Base-by-base conservation (phyloP, 1,140 invertebrate species). In the Aphelenchoides fujianensis region DNA sequence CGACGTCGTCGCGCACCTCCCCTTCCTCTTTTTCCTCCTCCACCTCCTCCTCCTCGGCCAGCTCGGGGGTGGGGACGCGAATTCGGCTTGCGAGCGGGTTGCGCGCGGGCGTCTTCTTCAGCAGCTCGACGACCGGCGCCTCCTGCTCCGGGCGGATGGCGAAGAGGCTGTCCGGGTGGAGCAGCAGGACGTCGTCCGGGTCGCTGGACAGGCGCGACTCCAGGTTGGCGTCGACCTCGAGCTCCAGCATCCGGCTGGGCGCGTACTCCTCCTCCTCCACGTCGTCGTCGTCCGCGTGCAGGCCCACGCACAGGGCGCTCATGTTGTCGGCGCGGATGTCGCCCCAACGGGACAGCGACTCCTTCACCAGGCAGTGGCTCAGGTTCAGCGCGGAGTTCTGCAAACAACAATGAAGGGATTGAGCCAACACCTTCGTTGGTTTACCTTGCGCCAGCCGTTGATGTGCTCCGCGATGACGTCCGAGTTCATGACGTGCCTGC, bases 311-410 rank as follows among this genome's bases (percentile, higher is more conserved):
- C 16, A 61, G 16, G n/a, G 36, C 37, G 28, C 27, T 30, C 57
- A 61, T 61, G 57, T 61, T 61, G 28, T 61, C 57, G 36, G n/a
- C 28, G 2, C 37, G 28, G 16, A 61, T 19, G 28, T 61, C 37
- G n/a, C 57, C 16, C 57, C 57, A 61, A 19, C 16, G 27, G 36
- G 16, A 16, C n/a, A 61, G 28, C 27, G 57, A 19, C 16, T 16
- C n/a, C 27, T 61, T n/a, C 16, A 61, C 27, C 27, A 61, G 2
- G 3, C 37, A 61, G n/a, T 34, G n/a, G 1, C 27, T 16, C 57
- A 30, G 16, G 28, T 61, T 61, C 16, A 27, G 57, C 16, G 36
- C 57, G 19, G 16, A 16, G n/a, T 27, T 27, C 57, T 61, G 28
- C 28, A 61, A n/a, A 61, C 37, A 19, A n/a, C n/a, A n/a, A n/a